Evolutionary conservation across 2,888 invertebrate species (phyloP).

Genomic region (Ceriagrion tenellum): DNA sequence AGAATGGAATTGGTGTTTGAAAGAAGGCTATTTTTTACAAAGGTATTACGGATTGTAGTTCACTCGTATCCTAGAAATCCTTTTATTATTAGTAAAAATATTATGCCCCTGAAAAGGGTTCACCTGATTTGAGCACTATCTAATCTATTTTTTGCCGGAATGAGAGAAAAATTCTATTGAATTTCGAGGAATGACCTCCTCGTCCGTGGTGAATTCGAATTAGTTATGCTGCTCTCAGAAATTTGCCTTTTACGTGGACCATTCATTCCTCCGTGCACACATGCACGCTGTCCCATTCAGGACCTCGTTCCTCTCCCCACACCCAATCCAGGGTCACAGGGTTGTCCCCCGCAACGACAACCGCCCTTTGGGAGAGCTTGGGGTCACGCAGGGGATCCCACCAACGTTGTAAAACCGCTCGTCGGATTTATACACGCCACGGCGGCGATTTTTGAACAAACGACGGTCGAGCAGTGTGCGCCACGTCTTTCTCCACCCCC

Average conservation of each 20-base stretch:
- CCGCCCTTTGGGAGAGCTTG: not conserved
- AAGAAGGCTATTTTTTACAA: too few species aligned
- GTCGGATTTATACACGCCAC: constrained; percentile 19
- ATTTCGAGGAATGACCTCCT: too few species aligned
- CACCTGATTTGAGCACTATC: too few species aligned
- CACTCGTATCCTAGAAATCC: too few species aligned
- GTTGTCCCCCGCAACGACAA: not conserved
- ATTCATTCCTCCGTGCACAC: not conserved
- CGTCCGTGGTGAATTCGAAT: not conserved
- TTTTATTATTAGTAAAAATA: too few species aligned
- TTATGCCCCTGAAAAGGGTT: too few species aligned
- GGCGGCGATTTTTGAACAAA: constrained; percentile 44
- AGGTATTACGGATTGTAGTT: too few species aligned
- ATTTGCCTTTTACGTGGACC: too few species aligned
- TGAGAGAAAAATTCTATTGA: too few species aligned
- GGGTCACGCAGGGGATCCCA: not conserved
- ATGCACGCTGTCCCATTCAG: not conserved
- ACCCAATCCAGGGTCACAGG: not conserved
- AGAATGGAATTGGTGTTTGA: too few species aligned
- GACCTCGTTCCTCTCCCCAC: not conserved
- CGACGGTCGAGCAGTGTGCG: not conserved
- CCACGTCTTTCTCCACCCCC: not conserved
- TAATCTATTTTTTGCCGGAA: too few species aligned
- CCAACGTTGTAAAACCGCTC: not conserved
- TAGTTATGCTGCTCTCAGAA: not conserved